Evolutionary conservation across 2,888 invertebrate genomes (phyloP).

Genomic region (Eucriotettix oculatus): DNA sequence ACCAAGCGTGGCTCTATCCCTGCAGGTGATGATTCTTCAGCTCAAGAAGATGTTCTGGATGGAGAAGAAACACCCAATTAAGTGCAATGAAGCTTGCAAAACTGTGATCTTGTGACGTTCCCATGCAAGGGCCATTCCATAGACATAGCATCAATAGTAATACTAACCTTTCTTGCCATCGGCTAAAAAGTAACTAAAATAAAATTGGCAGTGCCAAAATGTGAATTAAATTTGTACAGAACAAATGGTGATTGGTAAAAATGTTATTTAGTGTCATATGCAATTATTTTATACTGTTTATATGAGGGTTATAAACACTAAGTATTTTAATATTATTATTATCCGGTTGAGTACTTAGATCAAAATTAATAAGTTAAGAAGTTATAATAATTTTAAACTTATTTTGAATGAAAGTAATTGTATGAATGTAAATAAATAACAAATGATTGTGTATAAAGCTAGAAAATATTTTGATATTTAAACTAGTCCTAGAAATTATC

Average conservation of each 20-base stretch:
- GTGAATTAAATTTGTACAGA: not conserved
- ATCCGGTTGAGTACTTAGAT: slow-evolving; percentile 6
- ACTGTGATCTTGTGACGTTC: too few species aligned
- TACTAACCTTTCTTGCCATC: too few species aligned
- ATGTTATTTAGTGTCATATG: not conserved
- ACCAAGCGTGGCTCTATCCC: slow-evolving; percentile 54
- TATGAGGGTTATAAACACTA: not conserved
- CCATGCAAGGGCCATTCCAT: too few species aligned
- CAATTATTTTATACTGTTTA: not conserved
- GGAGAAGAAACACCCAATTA: slow-evolving; percentile 47
- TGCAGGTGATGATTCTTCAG: slow-evolving; percentile 52
- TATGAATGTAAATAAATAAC: slow-evolving; percentile 8
- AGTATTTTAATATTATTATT: not conserved
- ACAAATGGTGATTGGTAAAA: slow-evolving; percentile 8
- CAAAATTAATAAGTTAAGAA: slow-evolving; percentile 6
- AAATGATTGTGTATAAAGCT: not conserved
- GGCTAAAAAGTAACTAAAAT: too few species aligned
- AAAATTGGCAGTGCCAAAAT: too few species aligned
- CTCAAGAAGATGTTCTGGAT: slow-evolving; percentile 57
- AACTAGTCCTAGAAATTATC: too few species aligned
- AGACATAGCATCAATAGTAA: too few species aligned
- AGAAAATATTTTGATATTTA: too few species aligned
- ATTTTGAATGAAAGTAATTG: slow-evolving; percentile 2
- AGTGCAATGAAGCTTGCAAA: slow-evolving; percentile 8
- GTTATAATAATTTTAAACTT: slow-evolving; percentile 3